phyloP scores from a whole-genome alignment of 2,888 invertebrate genomes.

The Ecliptopera silaceata region DNA sequence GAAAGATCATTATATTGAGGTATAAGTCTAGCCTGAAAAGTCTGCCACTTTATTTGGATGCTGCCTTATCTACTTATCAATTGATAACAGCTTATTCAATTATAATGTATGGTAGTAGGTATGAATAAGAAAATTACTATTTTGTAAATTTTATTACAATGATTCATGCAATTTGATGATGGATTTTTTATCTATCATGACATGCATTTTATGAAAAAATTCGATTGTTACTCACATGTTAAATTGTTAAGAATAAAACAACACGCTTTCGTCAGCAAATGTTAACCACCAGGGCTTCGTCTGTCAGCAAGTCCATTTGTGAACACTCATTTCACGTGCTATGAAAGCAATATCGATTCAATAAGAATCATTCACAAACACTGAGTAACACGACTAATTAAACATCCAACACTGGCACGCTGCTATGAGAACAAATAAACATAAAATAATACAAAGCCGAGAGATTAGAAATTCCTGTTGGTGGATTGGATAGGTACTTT shows the following conservation, averaged over 20 bases:
- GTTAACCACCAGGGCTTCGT: constrained; percentile 55
- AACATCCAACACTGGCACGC: constrained; percentile 54
- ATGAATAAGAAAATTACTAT: no score
- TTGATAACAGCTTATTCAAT: no score
- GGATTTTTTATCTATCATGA: not conserved
- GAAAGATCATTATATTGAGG: no score
- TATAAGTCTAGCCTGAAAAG: no score
- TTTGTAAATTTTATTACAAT: no score
- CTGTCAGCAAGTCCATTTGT: constrained; percentile 58
- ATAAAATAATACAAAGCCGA: constrained; percentile 35
- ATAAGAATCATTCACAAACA: constrained; percentile 53
- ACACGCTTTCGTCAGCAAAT: constrained; percentile 37
- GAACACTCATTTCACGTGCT: constrained; percentile 69
- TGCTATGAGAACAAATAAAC: constrained; percentile 51
- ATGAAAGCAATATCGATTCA: constrained; percentile 63
- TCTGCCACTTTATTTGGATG: no score
- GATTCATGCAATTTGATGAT: not conserved
- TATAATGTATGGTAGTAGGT: no score
- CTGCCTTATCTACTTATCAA: no score
- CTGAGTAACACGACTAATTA: constrained; percentile 50
- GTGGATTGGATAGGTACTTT: not conserved
- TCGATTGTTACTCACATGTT: constrained; percentile 36
- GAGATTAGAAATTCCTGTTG: constrained; percentile 43
- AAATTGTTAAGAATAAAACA: constrained; percentile 31
- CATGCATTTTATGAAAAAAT: not conserved